Conservation (phyloP, 2,797 vertebrate genomes). For the Ispidina lecontei region DNA sequence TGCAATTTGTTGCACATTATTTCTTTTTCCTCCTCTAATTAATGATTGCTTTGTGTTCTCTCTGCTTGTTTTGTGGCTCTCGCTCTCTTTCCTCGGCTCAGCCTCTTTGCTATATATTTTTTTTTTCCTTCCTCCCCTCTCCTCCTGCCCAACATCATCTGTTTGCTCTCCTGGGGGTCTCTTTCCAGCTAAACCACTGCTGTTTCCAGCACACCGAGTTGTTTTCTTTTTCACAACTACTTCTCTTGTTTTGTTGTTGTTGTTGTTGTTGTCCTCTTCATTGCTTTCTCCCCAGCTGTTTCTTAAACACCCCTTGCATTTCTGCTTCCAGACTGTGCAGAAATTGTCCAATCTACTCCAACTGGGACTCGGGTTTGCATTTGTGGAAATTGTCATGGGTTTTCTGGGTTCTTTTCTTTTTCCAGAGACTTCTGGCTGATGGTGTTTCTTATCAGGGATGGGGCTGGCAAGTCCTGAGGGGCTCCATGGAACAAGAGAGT, state of each 20-base stretch:
- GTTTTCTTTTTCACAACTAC: neutral
- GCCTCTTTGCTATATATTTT: neutral
- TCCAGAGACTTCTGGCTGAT: neutral
- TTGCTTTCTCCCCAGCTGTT: neutral
- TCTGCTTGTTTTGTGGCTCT: neutral
- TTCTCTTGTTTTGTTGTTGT: neutral
- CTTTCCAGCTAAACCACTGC: neutral
- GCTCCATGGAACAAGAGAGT: neutral
- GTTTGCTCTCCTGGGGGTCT: neutral
- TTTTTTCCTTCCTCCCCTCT: neutral
- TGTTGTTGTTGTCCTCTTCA: neutral
- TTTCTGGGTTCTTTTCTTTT: neutral
- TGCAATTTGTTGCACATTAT: slow-evolving; percentile 22
- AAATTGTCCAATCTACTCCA: slow-evolving; percentile 21
- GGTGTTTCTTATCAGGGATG: neutral
- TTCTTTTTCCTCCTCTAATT: slow-evolving; percentile 38
- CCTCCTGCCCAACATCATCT: neutral
- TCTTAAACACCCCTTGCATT: neutral
- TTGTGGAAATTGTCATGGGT: neutral
- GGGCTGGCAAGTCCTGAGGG: neutral
- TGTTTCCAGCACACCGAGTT: neutral
- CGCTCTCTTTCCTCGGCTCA: neutral
- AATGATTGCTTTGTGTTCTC: neutral
- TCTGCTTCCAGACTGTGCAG: neutral
- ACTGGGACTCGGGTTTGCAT: neutral